Evolutionary conservation across 2,797 vertebrate species (phyloP).

Genomic region (Sternarchorhynchus goeldii): DNA sequence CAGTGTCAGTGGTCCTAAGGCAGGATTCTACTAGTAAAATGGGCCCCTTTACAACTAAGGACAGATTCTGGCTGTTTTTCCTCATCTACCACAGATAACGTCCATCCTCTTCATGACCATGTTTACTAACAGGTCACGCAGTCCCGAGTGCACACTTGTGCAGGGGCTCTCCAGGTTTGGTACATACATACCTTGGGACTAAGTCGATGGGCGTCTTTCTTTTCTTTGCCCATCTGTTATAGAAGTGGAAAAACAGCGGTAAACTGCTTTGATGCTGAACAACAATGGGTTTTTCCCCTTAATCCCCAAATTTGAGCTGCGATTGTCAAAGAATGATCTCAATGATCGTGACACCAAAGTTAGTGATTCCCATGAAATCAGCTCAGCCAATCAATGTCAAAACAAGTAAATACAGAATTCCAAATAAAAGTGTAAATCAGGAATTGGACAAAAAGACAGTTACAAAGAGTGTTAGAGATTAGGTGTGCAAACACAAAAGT

Average conservation of each 20-base stretch:
- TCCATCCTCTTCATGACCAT: constrained; percentile 73
- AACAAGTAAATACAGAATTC: constrained; percentile 7
- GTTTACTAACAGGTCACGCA: constrained; percentile 58
- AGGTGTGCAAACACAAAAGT: constrained; percentile 1
- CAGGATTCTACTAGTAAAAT: background rate
- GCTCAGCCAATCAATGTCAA: constrained; percentile 28
- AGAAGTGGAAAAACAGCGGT: constrained; percentile 87
- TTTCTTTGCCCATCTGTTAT: constrained; percentile 89
- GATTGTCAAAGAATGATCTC: constrained; percentile 45
- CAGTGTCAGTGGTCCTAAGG: constrained; percentile 1
- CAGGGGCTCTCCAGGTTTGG: constrained; percentile 69
- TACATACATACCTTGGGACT: constrained; percentile 84
- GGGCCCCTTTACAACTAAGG: constrained; percentile 40
- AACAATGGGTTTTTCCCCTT: constrained; percentile 63
- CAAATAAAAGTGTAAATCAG: background rate
- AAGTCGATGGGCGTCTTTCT: constrained; percentile 86
- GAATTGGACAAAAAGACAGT: background rate
- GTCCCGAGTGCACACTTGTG: constrained; percentile 71
- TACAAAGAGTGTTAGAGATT: background rate
- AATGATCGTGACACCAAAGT: constrained; percentile 39
- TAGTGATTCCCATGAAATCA: constrained; percentile 40
- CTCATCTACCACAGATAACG: constrained; percentile 83
- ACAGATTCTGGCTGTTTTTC: constrained; percentile 75
- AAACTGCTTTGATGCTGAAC: constrained; percentile 77
- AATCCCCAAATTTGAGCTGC: constrained; percentile 49